phyloP scores from a whole-genome alignment of 2,113 vertebrate species.

The Tichodroma muraria region DNA sequence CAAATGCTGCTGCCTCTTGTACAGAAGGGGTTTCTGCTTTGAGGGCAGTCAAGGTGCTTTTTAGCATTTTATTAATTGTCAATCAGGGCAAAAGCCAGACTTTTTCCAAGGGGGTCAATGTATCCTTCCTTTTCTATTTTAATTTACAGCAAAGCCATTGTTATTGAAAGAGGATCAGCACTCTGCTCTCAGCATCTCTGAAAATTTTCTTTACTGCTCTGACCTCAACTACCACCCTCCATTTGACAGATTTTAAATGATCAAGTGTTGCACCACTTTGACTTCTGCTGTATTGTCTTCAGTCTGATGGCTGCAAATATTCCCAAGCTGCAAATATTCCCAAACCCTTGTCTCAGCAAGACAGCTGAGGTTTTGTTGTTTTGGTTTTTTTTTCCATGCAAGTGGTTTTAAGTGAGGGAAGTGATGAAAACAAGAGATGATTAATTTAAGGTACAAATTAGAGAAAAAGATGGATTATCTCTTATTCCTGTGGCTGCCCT shows the following conservation, averaged over 20 bases:
- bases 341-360: not conserved
- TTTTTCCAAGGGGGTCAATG: not conserved
- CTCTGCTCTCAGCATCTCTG: not conserved
- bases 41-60: constrained; percentile 19
- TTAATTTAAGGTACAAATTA: not conserved
- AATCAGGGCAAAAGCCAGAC: not conserved
- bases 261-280: not conserved
- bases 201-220: not conserved
- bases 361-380: no score
- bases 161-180: not conserved
- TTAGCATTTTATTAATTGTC: constrained; percentile 45
- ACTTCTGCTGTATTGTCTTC: not conserved
- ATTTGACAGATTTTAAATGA: not conserved
- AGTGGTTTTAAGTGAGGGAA: not conserved
- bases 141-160: not conserved
- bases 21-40: constrained; percentile 21
- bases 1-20: not conserved
- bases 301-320: not conserved
- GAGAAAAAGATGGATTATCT: not conserved
- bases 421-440: not conserved
- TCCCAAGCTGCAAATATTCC: not conserved
- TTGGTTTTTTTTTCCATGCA: not conserved
- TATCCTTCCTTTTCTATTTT: not conserved
- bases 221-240: not conserved
- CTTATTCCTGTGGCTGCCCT: not conserved